A percentile compares a stretch with the other conserved stretches of the same genome.
Conservation (phyloP, 1,140 invertebrate genomes). For the Drosophila repleta region DNA sequence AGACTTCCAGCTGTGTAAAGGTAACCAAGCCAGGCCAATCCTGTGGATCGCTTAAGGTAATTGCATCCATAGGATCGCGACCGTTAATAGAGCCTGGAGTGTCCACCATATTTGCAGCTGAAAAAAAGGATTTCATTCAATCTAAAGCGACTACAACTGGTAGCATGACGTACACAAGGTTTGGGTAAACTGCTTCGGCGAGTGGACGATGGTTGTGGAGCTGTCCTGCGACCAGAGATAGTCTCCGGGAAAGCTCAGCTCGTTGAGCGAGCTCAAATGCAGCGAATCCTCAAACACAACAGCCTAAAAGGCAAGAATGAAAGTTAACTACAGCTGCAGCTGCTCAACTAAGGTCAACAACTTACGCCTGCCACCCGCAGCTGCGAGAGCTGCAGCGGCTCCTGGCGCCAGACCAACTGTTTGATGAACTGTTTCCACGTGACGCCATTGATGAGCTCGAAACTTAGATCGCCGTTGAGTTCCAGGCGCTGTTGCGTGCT, state of each 20-base stretch:
- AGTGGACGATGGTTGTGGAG: slow-evolving; percentile 65
- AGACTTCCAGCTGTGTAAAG: slow-evolving; percentile 84
- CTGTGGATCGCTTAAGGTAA: slow-evolving; percentile 78
- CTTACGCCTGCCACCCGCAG: slow-evolving; percentile 84
- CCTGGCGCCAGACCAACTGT: slow-evolving; percentile 82
- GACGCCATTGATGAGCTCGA: slow-evolving; percentile 74
- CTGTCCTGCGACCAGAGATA: slow-evolving; percentile 80
- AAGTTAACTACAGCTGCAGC: not conserved
- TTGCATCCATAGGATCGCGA: slow-evolving; percentile 65
- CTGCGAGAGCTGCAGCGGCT: slow-evolving; percentile 72
- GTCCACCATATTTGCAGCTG: slow-evolving; percentile 66
- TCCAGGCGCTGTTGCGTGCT: slow-evolving; percentile 35
- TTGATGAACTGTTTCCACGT: slow-evolving; percentile 76
- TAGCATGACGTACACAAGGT: slow-evolving; percentile 49
- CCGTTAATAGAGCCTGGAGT: slow-evolving; percentile 76
- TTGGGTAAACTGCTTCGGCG: slow-evolving; percentile 81
- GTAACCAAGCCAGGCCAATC: slow-evolving; percentile 78
- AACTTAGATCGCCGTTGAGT: slow-evolving; percentile 56
- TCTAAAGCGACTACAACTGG: no score
- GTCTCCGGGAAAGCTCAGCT: slow-evolving; percentile 84
- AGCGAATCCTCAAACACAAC: slow-evolving; percentile 72
- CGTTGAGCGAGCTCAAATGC: slow-evolving; percentile 81
- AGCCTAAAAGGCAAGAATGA: slow-evolving; percentile 51
- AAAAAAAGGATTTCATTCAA: not conserved
- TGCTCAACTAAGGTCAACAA: not conserved